Conservation (phyloP, 2,888 invertebrate genomes). For the Clivina fossor region DNA sequence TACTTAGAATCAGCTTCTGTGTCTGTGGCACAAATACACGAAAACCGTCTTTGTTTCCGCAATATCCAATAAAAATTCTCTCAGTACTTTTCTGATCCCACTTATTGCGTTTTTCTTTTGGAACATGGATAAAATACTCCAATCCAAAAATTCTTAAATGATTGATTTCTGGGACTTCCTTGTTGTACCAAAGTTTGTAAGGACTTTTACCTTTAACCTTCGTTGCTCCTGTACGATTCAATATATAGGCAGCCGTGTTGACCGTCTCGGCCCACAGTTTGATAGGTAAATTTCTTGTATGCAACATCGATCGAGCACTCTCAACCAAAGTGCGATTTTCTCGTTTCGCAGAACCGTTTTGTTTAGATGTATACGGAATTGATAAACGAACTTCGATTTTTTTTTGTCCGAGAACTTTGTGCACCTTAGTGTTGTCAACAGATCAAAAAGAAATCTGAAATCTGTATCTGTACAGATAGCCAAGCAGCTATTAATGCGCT, state of each 20-base stretch:
- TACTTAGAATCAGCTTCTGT: slow-evolving; percentile 23
- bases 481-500: too few relatives aligned
- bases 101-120: slow-evolving; percentile 37
- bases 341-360: slow-evolving; percentile 34
- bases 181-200: neutral
- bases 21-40: slow-evolving; percentile 22
- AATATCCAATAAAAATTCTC: slow-evolving; percentile 35
- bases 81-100: slow-evolving; percentile 32
- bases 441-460: too few relatives aligned
- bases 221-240: slow-evolving; percentile 11
- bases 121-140: slow-evolving; percentile 33
- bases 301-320: slow-evolving; percentile 33
- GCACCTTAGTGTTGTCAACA: slow-evolving; percentile 28
- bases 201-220: neutral
- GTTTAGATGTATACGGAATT: slow-evolving; percentile 37
- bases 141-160: slow-evolving; percentile 1
- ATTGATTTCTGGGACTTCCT: neutral
- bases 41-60: slow-evolving; percentile 31
- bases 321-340: slow-evolving; percentile 34
- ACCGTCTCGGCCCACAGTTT: slow-evolving; percentile 40
- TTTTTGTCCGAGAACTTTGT: slow-evolving; percentile 4
- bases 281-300: slow-evolving; percentile 31
- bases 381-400: slow-evolving; percentile 29
- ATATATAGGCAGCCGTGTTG: slow-evolving; percentile 37
- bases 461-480: too few relatives aligned